Conservation (phyloP, 2,113 vertebrate genomes). For the Lepus europaeus region DNA sequence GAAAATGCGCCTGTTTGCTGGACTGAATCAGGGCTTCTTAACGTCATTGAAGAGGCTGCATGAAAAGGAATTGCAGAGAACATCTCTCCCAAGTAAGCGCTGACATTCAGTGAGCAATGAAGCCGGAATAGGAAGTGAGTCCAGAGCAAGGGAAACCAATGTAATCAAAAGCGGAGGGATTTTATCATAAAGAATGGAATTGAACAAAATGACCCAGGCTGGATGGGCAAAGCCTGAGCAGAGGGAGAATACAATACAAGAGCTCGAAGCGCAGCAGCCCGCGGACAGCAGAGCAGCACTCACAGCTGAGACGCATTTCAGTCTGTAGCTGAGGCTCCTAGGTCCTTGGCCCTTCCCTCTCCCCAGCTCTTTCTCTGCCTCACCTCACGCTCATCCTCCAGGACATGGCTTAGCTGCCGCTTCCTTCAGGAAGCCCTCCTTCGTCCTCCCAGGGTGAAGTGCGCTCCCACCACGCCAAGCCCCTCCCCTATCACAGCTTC, state of each 20-base stretch:
- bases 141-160: constrained; percentile 21
- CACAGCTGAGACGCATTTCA: background rate
- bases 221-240: background rate
- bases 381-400: background rate
- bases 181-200: background rate
- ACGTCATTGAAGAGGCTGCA: background rate
- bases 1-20: background rate
- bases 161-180: constrained; percentile 20
- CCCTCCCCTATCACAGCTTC: background rate
- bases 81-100: background rate
- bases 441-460: background rate
- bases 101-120: constrained; percentile 50
- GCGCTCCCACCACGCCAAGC: fast-evolving
- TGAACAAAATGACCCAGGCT: background rate
- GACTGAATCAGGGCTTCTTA: background rate
- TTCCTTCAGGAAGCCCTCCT: background rate
- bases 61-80: background rate
- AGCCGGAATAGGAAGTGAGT: constrained; percentile 4
- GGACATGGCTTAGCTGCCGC: background rate
- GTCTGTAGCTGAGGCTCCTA: background rate
- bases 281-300: background rate
- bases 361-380: background rate
- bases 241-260: background rate
- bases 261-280: background rate
- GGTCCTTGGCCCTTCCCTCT: background rate